Evolutionary conservation across 2,797 vertebrate genomes (phyloP).

Genomic region (Crypturellus tataupa): DNA sequence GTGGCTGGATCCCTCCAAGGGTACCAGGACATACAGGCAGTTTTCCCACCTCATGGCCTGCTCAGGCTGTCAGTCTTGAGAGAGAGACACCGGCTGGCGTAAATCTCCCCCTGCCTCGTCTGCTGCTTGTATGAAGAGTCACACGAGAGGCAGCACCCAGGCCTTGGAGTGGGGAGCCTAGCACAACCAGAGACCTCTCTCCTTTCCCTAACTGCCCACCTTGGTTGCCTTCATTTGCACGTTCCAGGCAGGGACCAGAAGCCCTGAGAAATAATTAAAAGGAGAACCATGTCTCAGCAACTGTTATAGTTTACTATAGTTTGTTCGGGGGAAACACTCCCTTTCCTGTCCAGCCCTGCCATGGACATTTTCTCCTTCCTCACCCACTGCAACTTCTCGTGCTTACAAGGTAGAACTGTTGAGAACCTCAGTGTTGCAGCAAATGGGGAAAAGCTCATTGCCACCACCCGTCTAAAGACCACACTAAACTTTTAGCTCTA

Average conservation of each 20-base stretch:
- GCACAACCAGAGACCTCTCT: background rate
- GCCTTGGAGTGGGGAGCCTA: background rate
- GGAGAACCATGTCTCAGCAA: background rate
- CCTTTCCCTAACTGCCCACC: background rate
- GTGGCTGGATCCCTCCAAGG: background rate
- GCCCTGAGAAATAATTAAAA: background rate
- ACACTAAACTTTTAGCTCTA: background rate
- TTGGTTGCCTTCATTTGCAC: background rate
- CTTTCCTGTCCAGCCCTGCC: background rate
- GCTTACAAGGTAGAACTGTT: background rate
- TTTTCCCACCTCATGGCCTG: background rate
- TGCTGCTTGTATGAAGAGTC: background rate
- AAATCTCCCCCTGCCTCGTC: background rate
- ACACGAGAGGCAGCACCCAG: background rate
- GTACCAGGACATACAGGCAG: accelerated
- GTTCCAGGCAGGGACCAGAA: background rate
- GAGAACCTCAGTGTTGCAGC: background rate
- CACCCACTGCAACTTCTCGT: background rate
- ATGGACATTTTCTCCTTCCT: background rate
- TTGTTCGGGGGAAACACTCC: background rate
- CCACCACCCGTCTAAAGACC: background rate
- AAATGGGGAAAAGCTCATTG: background rate
- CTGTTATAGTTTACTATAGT: too few species aligned
- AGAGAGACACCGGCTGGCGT: background rate
- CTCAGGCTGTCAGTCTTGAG: background rate